Conservation (phyloP, 2,113 vertebrate genomes). For the Ammospiza nelsoni region DNA sequence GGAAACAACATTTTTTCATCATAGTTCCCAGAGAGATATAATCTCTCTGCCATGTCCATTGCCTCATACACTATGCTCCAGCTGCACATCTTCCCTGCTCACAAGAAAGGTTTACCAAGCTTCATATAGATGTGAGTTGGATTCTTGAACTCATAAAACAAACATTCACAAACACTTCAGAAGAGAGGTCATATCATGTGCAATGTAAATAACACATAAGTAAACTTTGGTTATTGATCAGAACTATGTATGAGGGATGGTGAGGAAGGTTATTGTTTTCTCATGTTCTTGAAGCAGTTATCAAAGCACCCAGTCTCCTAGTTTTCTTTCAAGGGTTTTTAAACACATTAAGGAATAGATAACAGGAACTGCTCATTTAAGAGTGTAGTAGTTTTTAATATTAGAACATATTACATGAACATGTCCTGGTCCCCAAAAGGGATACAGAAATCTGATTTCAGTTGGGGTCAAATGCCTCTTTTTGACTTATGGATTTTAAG, state of each 20-base stretch:
- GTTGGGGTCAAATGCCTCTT: background rate
- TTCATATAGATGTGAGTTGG: background rate
- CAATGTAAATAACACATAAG: background rate
- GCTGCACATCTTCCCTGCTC: background rate
- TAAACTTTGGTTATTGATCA: conserved; percentile 2
- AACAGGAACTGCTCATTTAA: conserved; percentile 23
- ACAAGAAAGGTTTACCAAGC: background rate
- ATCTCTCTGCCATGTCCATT: background rate
- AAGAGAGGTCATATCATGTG: background rate
- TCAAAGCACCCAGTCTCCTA: background rate
- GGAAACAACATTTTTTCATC: background rate
- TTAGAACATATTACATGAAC: background rate
- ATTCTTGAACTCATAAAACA: background rate
- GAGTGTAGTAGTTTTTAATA: conserved; percentile 44
- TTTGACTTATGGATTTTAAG: background rate
- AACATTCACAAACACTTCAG: background rate
- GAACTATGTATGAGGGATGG: background rate
- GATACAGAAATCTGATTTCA: background rate
- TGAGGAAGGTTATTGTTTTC: background rate
- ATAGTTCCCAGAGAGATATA: background rate
- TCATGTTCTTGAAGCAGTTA: background rate
- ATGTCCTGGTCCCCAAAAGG: background rate
- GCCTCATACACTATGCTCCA: background rate
- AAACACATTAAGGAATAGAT: background rate
- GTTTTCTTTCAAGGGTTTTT: background rate